Base-by-base conservation (phyloP, 2,797 vertebrate genomes). In the Gymnopithys bicolor region DNA sequence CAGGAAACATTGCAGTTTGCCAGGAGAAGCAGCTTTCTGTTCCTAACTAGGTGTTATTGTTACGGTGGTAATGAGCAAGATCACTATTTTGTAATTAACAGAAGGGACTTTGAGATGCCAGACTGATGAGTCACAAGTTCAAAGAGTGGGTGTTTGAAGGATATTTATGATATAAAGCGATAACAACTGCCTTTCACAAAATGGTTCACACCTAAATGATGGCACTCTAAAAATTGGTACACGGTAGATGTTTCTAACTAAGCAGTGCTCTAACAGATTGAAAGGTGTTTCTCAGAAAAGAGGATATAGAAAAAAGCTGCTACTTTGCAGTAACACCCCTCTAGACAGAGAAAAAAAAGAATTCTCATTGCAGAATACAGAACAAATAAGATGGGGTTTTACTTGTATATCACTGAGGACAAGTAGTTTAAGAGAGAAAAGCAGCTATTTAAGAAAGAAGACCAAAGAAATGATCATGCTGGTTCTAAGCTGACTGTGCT, bases 41-140 rank as follows among this genome's bases (percentile, higher is more conserved):
- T 76, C 66, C 62, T 76, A 90, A 49, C 69, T 81, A 84, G 89
- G 48, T 67, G 59, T 60, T 82, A 75, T 69, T 76, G 66, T 84
- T 69, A 53, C 4, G 21, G 32, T 32, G 58, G n/a, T 79, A 78
- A 95, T 67, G 51, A 93, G 59, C 33, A 53, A 60, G 59, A 71
- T 68, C 56, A n/a, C 55, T 81, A 75, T 79, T 81, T 63, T 84
- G 37, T 62, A 94, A 90, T 95, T 90, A 96, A 70, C 84, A 88
- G 85, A 84, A 84, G 33, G 49, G 45, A 91, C 85, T 81, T 59
- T 84, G 55, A 88, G 70, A 90, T 88, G 74, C 55, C 80, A 90
- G 76, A 88, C 63, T 81, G 78, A 85, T 68, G 69, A 91, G 33
- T 88, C 70, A 82, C 76, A 90, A 79, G 73, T 87, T 93, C 69